A percentile compares a stretch with the other conserved stretches of the same genome.
phyloP scores from a whole-genome alignment of 2,888 invertebrate species.

The Lasius platythorax region DNA sequence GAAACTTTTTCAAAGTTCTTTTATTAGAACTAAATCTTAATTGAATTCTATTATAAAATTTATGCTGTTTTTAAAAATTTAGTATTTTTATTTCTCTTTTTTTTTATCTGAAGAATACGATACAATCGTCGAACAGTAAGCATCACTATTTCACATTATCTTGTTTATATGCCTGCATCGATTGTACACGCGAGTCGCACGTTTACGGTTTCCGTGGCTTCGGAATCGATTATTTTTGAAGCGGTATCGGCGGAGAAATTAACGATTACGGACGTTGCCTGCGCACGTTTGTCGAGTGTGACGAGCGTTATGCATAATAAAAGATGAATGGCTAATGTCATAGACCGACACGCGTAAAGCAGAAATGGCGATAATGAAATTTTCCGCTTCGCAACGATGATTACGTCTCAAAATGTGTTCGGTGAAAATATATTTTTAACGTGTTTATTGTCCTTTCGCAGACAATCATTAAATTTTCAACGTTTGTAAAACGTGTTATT shows the following conservation, averaged over 20 bases:
- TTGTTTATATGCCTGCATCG: not conserved
- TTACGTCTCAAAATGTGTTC: conserved; percentile 18
- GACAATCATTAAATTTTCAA: conserved; percentile 30
- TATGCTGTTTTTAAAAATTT: not conserved
- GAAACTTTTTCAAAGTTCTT: not conserved
- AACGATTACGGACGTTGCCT: conserved; percentile 47
- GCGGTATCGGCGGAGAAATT: conserved; percentile 61
- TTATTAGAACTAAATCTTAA: not conserved
- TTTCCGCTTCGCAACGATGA: conserved; percentile 8
- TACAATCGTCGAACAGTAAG: not conserved
- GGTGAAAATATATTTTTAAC: conserved; percentile 27
- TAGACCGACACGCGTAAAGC: conserved; percentile 6
- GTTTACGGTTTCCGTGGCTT: conserved; percentile 46
- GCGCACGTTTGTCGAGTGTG: conserved; percentile 46
- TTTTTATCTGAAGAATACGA: not conserved
- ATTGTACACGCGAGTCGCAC: conserved; percentile 5
- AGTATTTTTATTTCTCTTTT: not conserved
- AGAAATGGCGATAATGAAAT: conserved; percentile 51
- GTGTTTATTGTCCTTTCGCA: not conserved
- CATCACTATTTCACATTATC: not conserved
- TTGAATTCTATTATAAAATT: not conserved
- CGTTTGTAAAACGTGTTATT: not conserved
- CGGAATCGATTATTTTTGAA: conserved; percentile 42
- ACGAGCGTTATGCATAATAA: conserved; percentile 61
- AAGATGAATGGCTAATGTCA: conserved; percentile 63